phyloP scores from a whole-genome alignment of 2,888 invertebrate genomes.

The Ochropleura leucogaster region DNA sequence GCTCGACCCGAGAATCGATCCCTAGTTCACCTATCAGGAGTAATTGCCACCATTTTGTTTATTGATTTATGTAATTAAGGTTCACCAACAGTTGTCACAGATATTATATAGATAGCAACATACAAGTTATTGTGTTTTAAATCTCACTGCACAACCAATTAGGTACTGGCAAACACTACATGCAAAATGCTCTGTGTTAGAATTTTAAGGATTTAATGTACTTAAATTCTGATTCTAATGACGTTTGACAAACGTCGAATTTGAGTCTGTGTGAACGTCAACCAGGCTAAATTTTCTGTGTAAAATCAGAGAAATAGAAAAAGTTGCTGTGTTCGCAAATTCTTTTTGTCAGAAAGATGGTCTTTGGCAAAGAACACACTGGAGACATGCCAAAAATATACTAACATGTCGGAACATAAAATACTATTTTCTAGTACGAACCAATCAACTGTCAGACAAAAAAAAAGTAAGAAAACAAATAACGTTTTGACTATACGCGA shows the following conservation, averaged over 20 bases:
- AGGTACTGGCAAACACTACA: no score
- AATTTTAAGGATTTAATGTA: no score
- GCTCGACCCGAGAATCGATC: not conserved
- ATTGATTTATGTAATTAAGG: no score
- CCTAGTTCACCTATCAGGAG: not conserved
- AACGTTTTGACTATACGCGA: constrained; percentile 24
- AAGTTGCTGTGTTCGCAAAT: not conserved
- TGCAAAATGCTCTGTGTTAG: no score
- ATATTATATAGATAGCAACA: no score
- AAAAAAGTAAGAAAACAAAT: constrained; percentile 20
- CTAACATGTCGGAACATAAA: constrained; percentile 5
- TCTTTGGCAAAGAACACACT: not conserved
- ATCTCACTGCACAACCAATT: no score
- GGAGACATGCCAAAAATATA: constrained; percentile 28
- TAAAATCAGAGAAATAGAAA: not conserved
- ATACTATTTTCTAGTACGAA: constrained; percentile 19
- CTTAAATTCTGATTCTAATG: no score
- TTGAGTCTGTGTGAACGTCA: no score
- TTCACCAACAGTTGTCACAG: no score
- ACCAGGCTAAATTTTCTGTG: no score
- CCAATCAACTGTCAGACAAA: constrained; percentile 27
- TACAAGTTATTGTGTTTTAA: no score
- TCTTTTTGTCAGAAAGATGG: not conserved
- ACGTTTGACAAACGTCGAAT: no score
- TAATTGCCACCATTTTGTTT: not conserved